A percentile compares a stretch with the other conserved stretches of the same genome.
Evolutionary conservation across 2,797 vertebrate species (phyloP).

Genomic region (Sebastes miniatus): DNA sequence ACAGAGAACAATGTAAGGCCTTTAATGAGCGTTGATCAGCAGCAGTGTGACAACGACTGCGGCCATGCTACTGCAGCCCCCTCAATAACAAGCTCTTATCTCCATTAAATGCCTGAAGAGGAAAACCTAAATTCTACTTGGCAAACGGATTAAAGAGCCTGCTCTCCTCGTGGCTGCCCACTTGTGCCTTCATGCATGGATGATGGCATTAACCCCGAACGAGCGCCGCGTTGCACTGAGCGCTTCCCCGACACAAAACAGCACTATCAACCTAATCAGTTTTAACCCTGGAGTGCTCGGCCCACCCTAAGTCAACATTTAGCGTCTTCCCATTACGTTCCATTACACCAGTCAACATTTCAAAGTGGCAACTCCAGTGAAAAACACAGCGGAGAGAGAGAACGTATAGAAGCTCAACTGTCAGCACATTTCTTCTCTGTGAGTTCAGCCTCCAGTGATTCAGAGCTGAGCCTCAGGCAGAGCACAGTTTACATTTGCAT

Average conservation of each 20-base stretch:
- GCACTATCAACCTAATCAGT: constrained; percentile 62
- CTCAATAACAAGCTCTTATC: constrained; percentile 74
- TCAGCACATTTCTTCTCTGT: constrained; percentile 20
- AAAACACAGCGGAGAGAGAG: background rate
- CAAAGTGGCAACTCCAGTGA: constrained; percentile 28
- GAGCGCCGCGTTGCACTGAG: constrained; percentile 9
- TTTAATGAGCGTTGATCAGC: constrained; percentile 57
- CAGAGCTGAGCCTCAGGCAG: background rate
- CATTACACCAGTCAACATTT: constrained; percentile 57
- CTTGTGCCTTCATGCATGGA: constrained; percentile 69
- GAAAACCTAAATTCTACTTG: constrained; percentile 68
- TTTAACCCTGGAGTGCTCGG: constrained; percentile 50
- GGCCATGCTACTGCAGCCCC: constrained; percentile 24
- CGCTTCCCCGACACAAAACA: constrained; percentile 19
- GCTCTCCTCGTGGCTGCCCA: constrained; percentile 54
- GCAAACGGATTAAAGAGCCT: constrained; percentile 64
- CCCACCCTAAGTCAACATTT: constrained; percentile 61
- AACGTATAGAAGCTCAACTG: background rate
- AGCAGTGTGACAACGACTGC: constrained; percentile 14
- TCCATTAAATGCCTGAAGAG: constrained; percentile 68
- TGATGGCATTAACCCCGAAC: constrained; percentile 57
- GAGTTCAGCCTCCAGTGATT: background rate
- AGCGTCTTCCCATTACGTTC: constrained; percentile 52
- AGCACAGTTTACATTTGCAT: constrained; percentile 4
- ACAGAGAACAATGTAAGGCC: constrained; percentile 19